Percentiles rank a stretch among this genome's conserved stretches.
These are phyloP conservation scores for Melanostoma mellinum DNA, from an alignment of 2,888 invertebrate species.

Conservation along the genomic window DNA sequence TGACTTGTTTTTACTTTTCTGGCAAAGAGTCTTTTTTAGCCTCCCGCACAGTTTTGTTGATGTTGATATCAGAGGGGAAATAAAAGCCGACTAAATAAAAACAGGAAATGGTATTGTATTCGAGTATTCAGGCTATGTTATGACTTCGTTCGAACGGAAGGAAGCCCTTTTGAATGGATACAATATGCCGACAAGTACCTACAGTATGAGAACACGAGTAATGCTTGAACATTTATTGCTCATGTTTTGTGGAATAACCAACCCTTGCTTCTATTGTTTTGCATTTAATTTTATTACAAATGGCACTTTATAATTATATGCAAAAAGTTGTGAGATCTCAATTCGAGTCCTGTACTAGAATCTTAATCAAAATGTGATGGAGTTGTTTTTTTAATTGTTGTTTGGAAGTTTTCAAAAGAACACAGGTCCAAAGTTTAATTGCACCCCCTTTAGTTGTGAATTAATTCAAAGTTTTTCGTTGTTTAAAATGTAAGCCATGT, in stretches of 20 bases:
- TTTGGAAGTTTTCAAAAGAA: constrained; percentile 26
- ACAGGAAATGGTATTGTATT: constrained; percentile 69
- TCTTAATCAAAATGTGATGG: constrained; percentile 51
- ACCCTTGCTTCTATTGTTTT: constrained; percentile 61
- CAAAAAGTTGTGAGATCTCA: constrained; percentile 38
- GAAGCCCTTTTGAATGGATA: constrained; percentile 68
- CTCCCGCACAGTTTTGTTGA: constrained; percentile 34
- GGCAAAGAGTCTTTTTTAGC: constrained; percentile 4
- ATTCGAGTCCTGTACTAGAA: constrained; percentile 27
- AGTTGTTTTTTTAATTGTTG: constrained; percentile 35
- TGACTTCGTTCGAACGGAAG: constrained; percentile 65
- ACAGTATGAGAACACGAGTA: constrained; percentile 30
- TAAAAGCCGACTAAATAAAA: constrained; percentile 35
- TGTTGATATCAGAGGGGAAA: constrained; percentile 25
- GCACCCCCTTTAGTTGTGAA: constrained; percentile 8
- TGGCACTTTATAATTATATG: constrained; percentile 40
- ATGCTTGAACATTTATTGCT: constrained; percentile 54
- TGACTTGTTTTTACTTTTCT: constrained; percentile 32
- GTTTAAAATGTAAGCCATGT: background rate
- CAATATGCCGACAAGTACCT: constrained; percentile 68
- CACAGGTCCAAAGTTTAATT: background rate
- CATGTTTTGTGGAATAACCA: constrained; percentile 26
- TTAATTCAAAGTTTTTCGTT: background rate
- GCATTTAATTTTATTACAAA: constrained; percentile 53
- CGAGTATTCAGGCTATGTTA: constrained; percentile 66